These are phyloP conservation scores for Heteromormyrus szaboi DNA, from an alignment of 2,797 vertebrate genomes.

Conservation along the genomic window DNA sequence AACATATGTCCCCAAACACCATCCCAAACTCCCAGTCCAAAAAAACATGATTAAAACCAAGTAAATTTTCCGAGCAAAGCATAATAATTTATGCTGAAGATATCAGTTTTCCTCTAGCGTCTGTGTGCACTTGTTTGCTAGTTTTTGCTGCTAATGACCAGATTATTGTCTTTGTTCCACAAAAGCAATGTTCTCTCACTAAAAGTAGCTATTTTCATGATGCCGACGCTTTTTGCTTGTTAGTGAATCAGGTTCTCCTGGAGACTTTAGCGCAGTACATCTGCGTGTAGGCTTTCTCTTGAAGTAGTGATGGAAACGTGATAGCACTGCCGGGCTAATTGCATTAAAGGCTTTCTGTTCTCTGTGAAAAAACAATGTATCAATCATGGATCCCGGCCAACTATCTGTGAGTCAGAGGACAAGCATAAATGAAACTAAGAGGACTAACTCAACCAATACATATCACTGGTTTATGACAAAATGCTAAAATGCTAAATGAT, in stretches of 20 bases:
- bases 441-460: neutral
- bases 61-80: neutral
- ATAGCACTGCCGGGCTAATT: conserved; percentile 34
- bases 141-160: neutral
- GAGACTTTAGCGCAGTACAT: conserved; percentile 14
- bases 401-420: conserved; percentile 36
- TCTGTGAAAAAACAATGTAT: conserved; percentile 26
- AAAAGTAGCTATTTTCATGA: neutral
- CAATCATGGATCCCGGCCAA: conserved; percentile 39
- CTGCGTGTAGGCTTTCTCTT: conserved; percentile 30
- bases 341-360: conserved; percentile 43
- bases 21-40: neutral
- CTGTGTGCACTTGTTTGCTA: neutral
- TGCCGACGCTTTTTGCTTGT: neutral
- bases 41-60: neutral
- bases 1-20: neutral
- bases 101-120: neutral
- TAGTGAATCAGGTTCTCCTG: no score
- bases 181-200: neutral
- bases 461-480: neutral
- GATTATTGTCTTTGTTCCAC: neutral
- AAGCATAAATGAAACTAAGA: conserved; percentile 6
- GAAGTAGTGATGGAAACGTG: neutral
- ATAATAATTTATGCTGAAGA: neutral
- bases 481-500: neutral